Percentiles rank a stretch among this genome's conserved stretches.
phyloP scores from a whole-genome alignment of 1,140 invertebrate species.

The Scaptomyza hsui region DNA sequence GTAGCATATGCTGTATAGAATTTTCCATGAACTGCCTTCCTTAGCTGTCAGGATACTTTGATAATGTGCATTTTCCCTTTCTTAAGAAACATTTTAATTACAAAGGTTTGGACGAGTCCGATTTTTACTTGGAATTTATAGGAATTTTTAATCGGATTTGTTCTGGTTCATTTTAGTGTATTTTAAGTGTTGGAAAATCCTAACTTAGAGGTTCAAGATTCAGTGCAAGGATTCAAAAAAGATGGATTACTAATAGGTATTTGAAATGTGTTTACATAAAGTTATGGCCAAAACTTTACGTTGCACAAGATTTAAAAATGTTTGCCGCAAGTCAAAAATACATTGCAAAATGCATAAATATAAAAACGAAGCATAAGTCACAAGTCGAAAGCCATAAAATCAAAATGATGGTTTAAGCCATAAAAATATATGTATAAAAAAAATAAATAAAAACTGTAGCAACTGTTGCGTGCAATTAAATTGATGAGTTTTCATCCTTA shows the following conservation, averaged over 20 bases:
- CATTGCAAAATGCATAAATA: constrained; percentile 21
- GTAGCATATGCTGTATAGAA: not conserved
- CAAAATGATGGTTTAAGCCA: constrained; percentile 25
- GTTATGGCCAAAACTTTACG: too few relatives aligned
- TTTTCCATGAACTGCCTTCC: not conserved
- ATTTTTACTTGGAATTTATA: too few relatives aligned
- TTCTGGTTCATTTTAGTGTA: too few relatives aligned
- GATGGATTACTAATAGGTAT: too few relatives aligned
- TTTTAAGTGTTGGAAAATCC: too few relatives aligned
- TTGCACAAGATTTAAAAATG: too few relatives aligned
- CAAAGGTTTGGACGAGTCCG: not conserved
- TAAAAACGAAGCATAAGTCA: not conserved
- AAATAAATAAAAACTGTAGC: constrained; percentile 2
- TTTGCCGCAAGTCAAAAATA: too few relatives aligned
- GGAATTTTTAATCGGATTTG: too few relatives aligned
- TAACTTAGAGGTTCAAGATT: too few relatives aligned
- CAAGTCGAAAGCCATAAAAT: constrained; percentile 26
- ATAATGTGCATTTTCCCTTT: not conserved
- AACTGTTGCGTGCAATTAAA: constrained; percentile 50
- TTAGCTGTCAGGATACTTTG: not conserved
- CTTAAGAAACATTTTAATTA: not conserved
- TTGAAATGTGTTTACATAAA: too few relatives aligned
- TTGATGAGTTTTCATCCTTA: constrained; percentile 23
- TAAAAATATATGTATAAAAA: constrained; percentile 21
- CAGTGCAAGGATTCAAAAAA: too few relatives aligned